A percentile compares a stretch with the other conserved stretches of the same genome.
phyloP scores from a whole-genome alignment of 1,140 invertebrate genomes.

The Druon quercuslanigerum region DNA sequence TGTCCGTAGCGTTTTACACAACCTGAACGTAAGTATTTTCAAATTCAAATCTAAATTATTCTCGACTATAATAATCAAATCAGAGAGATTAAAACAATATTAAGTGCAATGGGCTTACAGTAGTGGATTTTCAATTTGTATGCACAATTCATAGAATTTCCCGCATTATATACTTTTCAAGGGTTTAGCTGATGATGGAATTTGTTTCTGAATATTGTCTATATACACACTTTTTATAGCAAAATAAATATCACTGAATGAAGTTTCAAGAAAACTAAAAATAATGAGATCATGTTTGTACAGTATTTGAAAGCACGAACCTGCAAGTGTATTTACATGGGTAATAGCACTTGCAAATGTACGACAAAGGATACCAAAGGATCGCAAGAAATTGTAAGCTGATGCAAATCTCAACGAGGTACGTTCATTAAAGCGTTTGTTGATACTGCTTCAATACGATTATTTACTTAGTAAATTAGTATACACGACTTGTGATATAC shows the following conservation, averaged over 20 bases:
- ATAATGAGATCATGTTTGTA: not conserved
- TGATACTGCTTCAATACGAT: constrained; percentile 54
- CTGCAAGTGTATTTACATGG: constrained; percentile 51
- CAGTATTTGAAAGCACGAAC: not conserved
- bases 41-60: constrained; percentile 3
- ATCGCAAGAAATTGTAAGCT: constrained; percentile 59
- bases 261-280: not conserved
- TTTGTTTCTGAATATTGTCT: no score
- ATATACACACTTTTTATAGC: no score
- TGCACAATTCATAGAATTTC: not conserved
- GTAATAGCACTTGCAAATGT: constrained; percentile 57
- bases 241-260: no score
- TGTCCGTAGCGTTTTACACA: constrained; percentile 12
- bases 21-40: constrained; percentile 5
- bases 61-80: constrained; percentile 11
- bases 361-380: constrained; percentile 49
- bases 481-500: constrained; percentile 36
- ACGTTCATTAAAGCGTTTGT: constrained; percentile 58
- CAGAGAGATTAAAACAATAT: not conserved
- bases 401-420: constrained; percentile 59
- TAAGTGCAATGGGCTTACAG: not conserved
- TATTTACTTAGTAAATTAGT: constrained; percentile 59
- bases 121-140: not conserved
- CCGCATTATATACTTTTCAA: no score
- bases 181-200: no score